Evolutionary conservation across 2,888 invertebrate genomes (phyloP), one percentile per base, ranked within the genome.

Genomic region (Orchesella flavescens): DNA sequence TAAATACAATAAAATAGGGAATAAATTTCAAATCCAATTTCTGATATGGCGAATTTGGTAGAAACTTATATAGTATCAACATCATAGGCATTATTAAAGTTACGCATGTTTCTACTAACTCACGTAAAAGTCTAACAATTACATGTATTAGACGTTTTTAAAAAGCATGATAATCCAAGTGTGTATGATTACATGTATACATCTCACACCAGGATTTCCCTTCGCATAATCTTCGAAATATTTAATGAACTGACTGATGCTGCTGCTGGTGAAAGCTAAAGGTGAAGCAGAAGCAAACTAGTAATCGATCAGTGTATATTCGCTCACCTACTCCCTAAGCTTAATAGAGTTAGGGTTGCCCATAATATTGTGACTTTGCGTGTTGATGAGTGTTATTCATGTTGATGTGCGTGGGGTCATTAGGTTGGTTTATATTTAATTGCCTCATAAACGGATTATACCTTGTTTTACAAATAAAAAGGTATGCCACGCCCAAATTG

Each of bases 371-470:
- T n/a, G 46, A 68, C 65, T 80, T 80, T 74, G 80, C 80, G 80
- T 80, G 80, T 55, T 68, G 73, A 80, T 80, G 73, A 80, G 19
- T 68, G 46, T 34, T 55, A 68, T 72, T 78, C 69, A 79, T 61
- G 71, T 43, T 72, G 69, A 72, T 79, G 79, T 79, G 79, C 79
- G 79, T 79, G 71, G 72, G 63, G 79, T 79, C 63, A 80, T 80
- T 71, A 80, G 73, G 73, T 73, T 79, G 65, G 71, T 79, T 79
- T 79, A 79, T 79, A 72, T 63, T 49, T 79, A 79, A 79, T 79
- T 72, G 72, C 71, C 79, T 79, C 72, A 63, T 79, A 79, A 79
- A 79, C 63, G 79, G 72, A 79, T 79, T 79, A 79, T 63, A 72
- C 69, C 65, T 79, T 79, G 79, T 79, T 79, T 79, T 72, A 55